Evolutionary conservation across 2,888 invertebrate genomes (phyloP), one percentile per base, ranked within the genome.

Genomic region (Endomychus coccineus): DNA sequence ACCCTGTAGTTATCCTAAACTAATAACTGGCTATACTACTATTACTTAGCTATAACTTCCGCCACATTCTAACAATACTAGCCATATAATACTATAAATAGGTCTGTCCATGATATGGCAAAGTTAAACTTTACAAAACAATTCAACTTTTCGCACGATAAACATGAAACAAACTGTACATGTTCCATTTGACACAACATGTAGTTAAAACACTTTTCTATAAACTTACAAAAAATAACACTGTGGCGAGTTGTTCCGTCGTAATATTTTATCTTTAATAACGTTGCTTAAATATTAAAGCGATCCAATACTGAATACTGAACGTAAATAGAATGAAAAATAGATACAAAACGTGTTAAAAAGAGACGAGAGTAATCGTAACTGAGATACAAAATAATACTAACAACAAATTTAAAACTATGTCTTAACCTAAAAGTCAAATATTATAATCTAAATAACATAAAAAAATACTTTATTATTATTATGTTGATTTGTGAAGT

Each of bases 1-100:
- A 66, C 66, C 66, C 66, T 66, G 66, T 66, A 56, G 57, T 57
- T 61, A 61, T 58, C 64, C 64, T 65, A 66, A 56, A 46, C 60
- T 62, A 61, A 54, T 58, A 60, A 62, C 60, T 62, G 60, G 59
- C 62, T 62, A 64, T 52, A 32, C 37, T 44, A 36, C 39, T 37
- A 51, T 57, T 56, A 38, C 34, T 38, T 38, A 38, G 16, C 49
- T 44, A 56, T 61, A 60, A 51, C 22, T 50, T 58, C 57, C 59
- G 59, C 59, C 58, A 59, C 58, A 56, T 58, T 52, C 60, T 61
- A 62, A 61, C 59, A 59, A 57, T 58, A 56, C 58, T 59, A 58
- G 54, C 56, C 56, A 56, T 55, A 52, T 52, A 56, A 52, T 56
- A 54, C 54, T 55, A 55, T 45, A 33, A 38, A 33, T 27, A 33